Evolutionary conservation across 2,888 invertebrate genomes (phyloP).

Genomic region (Ormia ochracea): DNA sequence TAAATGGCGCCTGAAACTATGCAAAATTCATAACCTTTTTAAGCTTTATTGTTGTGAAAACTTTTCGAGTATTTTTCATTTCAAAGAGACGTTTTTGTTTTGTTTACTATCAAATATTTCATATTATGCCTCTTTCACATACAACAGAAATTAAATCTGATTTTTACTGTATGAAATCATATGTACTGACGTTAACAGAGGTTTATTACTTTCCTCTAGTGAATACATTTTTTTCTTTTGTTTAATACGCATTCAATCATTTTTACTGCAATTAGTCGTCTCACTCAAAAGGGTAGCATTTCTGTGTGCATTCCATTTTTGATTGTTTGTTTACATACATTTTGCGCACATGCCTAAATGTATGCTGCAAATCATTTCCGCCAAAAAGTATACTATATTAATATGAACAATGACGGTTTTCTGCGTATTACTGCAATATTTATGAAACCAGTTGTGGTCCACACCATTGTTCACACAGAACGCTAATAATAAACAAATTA

Average conservation of each 20-base stretch:
- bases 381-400: slow-evolving; percentile 27
- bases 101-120: background rate
- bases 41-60: slow-evolving; percentile 48
- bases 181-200: background rate
- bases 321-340: background rate
- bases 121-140: slow-evolving; percentile 32
- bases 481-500: slow-evolving; percentile 52
- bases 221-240: slow-evolving; percentile 7
- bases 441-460: slow-evolving; percentile 42
- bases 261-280: slow-evolving; percentile 50
- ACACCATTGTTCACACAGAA: background rate
- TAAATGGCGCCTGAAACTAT: slow-evolving; percentile 42
- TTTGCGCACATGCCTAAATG: background rate
- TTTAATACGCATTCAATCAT: slow-evolving; percentile 19
- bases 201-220: slow-evolving; percentile 22
- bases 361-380: slow-evolving; percentile 19
- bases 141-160: slow-evolving; percentile 45
- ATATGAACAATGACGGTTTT: slow-evolving; percentile 31
- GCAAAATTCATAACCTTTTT: slow-evolving; percentile 43
- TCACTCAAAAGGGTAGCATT: slow-evolving; percentile 23
- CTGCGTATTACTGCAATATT: slow-evolving; percentile 54
- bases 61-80: slow-evolving; percentile 30
- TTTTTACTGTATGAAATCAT: background rate
- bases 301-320: background rate
- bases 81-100: background rate